Percentiles rank a stretch among this genome's conserved stretches.
Conservation (phyloP, 2,888 invertebrate species). For the Hermaeophaga mercurialis region DNA sequence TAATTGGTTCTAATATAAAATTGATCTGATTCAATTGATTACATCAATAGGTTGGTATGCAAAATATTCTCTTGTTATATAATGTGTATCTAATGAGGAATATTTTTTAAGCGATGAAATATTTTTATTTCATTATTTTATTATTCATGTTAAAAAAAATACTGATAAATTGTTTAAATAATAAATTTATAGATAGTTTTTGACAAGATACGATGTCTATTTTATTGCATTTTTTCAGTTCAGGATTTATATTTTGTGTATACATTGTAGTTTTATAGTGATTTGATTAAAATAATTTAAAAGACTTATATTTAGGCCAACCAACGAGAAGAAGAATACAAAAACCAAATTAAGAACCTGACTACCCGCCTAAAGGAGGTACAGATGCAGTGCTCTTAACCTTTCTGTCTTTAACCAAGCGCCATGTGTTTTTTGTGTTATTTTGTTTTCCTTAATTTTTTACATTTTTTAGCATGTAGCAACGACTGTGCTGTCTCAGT, state of each 20-base stretch:
- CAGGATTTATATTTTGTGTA: no score
- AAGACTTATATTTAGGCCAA: conserved; percentile 76
- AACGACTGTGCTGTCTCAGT: conserved; percentile 23
- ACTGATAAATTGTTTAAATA: no score
- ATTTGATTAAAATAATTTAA: no score
- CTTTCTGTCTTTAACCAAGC: conserved; percentile 23
- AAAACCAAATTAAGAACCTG: conserved; percentile 99
- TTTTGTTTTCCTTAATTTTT: conserved; percentile 22
- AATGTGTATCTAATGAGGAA: no score
- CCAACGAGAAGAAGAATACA: conserved; percentile 99
- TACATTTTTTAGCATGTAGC: conserved; percentile 24
- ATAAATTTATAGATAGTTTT: no score
- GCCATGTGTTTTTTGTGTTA: conserved; percentile 15
- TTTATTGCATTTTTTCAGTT: no score
- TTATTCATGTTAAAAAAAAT: no score
- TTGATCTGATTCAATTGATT: conserved; percentile 4
- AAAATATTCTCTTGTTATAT: conserved; percentile 3
- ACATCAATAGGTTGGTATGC: conserved; percentile 2
- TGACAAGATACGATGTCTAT: no score
- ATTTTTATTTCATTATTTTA: no score
- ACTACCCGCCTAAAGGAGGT: conserved; percentile 99
- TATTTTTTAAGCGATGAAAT: no score
- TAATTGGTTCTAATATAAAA: background rate
- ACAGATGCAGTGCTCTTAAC: conserved; percentile 50
- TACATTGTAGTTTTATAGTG: no score